Conservation (phyloP, 2,888 invertebrate genomes). For the Nasonovia ribisnigri region DNA sequence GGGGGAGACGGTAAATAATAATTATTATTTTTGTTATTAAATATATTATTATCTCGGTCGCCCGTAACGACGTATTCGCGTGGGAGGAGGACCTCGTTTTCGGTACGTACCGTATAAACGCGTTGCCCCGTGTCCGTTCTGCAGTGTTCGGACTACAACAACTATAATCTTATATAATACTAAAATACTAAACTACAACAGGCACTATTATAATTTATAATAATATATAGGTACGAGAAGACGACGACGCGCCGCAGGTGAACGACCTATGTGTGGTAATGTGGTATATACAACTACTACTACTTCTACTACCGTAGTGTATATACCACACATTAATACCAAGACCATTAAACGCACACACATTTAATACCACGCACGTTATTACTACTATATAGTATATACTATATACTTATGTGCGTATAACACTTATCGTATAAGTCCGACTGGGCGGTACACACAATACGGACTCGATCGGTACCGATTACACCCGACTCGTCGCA, state of each 20-base stretch:
- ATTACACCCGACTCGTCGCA: background rate
- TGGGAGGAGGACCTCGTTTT: slow-evolving; percentile 13
- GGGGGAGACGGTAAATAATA: background rate
- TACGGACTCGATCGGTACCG: background rate
- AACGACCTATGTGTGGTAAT: slow-evolving; percentile 46
- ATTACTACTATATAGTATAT: slow-evolving; percentile 1
- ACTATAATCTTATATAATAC: slow-evolving; percentile 15
- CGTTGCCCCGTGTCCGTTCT: slow-evolving; percentile 48
- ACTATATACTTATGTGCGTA: background rate
- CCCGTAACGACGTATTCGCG: slow-evolving; percentile 3
- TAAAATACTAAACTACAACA: background rate
- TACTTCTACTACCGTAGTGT: background rate
- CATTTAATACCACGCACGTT: background rate
- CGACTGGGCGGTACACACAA: background rate
- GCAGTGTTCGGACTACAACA: slow-evolving; percentile 24
- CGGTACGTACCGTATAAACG: background rate
- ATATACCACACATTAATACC: background rate
- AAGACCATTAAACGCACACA: background rate
- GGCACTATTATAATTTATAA: background rate
- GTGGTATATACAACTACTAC: background rate
- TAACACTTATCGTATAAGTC: background rate
- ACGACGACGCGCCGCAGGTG: slow-evolving; percentile 28
- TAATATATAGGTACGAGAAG: slow-evolving; percentile 25
- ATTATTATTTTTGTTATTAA: background rate
- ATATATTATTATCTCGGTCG: background rate